phyloP scores from a whole-genome alignment of 1,140 invertebrate genomes.

The Lutraria rhynchaena region DNA sequence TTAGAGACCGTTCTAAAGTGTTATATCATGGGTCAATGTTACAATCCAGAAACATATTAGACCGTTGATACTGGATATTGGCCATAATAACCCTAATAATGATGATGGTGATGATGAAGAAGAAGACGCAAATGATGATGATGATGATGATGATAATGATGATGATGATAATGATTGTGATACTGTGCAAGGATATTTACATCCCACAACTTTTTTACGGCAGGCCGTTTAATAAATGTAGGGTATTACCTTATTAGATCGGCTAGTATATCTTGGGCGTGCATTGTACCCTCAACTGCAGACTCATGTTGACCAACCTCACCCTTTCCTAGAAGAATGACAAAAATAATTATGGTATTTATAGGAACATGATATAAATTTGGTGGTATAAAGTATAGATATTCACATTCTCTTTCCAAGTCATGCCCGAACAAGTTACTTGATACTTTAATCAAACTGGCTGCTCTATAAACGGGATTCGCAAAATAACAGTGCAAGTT shows the following conservation, averaged over 20 bases:
- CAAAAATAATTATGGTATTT: no score
- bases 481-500: no score
- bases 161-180: neutral
- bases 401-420: no score
- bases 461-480: no score
- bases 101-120: neutral
- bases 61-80: neutral
- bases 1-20: neutral
- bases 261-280: conserved; percentile 53
- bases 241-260: conserved; percentile 52
- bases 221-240: no score
- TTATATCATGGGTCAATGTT: neutral
- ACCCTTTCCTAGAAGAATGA: conserved; percentile 29
- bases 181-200: neutral
- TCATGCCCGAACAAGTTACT: no score
- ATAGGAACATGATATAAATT: no score
- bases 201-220: neutral
- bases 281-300: conserved; percentile 29
- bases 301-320: neutral
- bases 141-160: no score
- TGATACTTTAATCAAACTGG: no score
- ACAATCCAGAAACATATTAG: neutral
- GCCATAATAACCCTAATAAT: neutral
- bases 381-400: no score
- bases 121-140: neutral